These are phyloP conservation scores for Pammene fasciana DNA, from an alignment of 2,888 invertebrate species.

Conservation along the genomic window DNA sequence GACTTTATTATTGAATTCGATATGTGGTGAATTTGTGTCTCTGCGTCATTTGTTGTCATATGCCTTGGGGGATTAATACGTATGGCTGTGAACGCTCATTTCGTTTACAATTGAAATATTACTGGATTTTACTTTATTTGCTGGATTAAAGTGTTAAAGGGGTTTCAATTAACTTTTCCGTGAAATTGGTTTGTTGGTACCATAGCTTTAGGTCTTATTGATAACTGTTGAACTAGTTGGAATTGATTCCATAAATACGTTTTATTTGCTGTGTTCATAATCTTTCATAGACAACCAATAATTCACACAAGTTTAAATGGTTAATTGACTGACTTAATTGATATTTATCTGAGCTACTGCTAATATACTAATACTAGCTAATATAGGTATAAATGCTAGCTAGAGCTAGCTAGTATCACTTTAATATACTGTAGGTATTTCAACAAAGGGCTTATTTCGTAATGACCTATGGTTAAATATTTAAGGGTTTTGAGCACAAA, in stretches of 20 bases:
- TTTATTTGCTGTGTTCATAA: too few species aligned
- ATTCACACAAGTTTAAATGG: not conserved
- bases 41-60: slow-evolving; percentile 24
- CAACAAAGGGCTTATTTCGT: not conserved
- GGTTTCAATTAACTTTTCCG: slow-evolving; percentile 7
- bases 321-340: not conserved
- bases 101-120: slow-evolving; percentile 15
- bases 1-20: slow-evolving; percentile 63
- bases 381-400: too few species aligned
- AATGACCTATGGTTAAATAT: not conserved
- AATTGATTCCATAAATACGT: not conserved
- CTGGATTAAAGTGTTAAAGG: slow-evolving; percentile 1
- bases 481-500: not conserved
- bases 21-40: slow-evolving; percentile 52
- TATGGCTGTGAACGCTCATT: slow-evolving; percentile 13
- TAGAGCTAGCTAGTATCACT: too few species aligned
- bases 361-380: too few species aligned
- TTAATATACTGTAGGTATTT: too few species aligned
- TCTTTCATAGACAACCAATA: not conserved
- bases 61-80: slow-evolving; percentile 17
- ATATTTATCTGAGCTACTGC: too few species aligned
- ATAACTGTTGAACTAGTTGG: not conserved
- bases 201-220: not conserved
- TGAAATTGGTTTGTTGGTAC: not conserved
- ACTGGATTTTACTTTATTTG: not conserved